Conservation (phyloP, 2,797 vertebrate genomes). For the Poecilia wingei region DNA sequence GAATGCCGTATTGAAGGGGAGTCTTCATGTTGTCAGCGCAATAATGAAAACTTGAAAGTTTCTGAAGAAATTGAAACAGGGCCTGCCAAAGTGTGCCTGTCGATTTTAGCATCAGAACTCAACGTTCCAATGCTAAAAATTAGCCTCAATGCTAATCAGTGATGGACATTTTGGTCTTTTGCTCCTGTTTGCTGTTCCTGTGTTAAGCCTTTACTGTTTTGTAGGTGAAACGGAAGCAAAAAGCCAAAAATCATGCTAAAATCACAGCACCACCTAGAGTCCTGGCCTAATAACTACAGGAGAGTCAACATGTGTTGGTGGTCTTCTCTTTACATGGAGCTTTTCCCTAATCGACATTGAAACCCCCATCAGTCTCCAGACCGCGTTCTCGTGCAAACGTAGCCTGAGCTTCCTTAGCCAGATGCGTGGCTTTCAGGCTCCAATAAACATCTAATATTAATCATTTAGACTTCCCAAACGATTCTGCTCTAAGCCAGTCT, state of each 20-base stretch:
- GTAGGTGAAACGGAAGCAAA: neutral
- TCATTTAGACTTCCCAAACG: neutral
- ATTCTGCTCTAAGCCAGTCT: neutral
- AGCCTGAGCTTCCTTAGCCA: neutral
- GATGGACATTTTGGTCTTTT: neutral
- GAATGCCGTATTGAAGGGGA: neutral
- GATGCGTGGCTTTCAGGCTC: neutral
- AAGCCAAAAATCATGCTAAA: neutral
- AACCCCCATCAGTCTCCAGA: too few species aligned
- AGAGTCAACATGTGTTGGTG: too few species aligned
- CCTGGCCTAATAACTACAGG: neutral
- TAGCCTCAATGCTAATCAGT: too few species aligned
- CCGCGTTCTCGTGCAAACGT: too few species aligned
- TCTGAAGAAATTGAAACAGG: too few species aligned
- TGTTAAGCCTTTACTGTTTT: neutral
- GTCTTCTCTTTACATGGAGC: neutral
- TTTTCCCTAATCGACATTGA: too few species aligned
- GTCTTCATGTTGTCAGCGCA: too few species aligned
- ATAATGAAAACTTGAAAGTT: too few species aligned
- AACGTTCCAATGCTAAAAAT: too few species aligned
- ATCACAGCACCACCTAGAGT: neutral
- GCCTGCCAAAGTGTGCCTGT: too few species aligned
- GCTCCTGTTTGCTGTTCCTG: neutral
- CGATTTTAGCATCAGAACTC: too few species aligned
- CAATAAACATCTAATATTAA: neutral